phyloP scores from a whole-genome alignment of 2,888 invertebrate species.

The Incurvaria masculella region DNA sequence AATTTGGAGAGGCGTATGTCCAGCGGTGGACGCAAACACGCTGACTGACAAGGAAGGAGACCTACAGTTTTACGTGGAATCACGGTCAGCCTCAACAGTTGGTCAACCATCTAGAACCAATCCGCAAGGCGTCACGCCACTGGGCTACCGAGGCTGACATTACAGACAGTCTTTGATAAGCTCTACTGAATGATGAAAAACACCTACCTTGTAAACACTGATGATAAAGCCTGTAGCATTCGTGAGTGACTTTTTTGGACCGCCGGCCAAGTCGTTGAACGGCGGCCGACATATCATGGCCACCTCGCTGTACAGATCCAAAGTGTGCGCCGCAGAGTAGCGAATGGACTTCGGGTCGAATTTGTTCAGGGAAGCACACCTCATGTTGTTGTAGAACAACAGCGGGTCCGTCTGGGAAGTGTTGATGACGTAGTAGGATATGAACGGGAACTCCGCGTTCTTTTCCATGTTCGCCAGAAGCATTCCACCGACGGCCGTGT shows the following conservation, averaged over 20 bases:
- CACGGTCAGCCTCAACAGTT: too few relatives aligned
- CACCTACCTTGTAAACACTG: constrained; percentile 76
- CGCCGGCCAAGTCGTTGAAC: constrained; percentile 71
- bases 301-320: constrained; percentile 87
- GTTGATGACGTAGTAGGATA: constrained; percentile 87
- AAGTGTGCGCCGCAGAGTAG: constrained; percentile 83
- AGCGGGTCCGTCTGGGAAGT: constrained; percentile 82
- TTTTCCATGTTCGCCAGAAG: constrained; percentile 87
- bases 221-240: constrained; percentile 86
- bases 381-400: constrained; percentile 81
- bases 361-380: constrained; percentile 78
- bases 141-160: too few relatives aligned
- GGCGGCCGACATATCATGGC: constrained; percentile 90
- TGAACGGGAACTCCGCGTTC: constrained; percentile 88
- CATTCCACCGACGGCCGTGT: constrained; percentile 77
- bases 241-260: constrained; percentile 74
- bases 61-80: too few relatives aligned
- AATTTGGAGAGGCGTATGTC: too few relatives aligned
- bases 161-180: too few relatives aligned
- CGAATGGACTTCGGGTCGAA: constrained; percentile 76
- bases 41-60: too few relatives aligned
- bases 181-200: too few relatives aligned
- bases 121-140: too few relatives aligned
- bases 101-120: too few relatives aligned
- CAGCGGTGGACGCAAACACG: too few relatives aligned